Evolutionary conservation across 2,888 invertebrate genomes (phyloP).

Genomic region (Drosophila mulleri): DNA sequence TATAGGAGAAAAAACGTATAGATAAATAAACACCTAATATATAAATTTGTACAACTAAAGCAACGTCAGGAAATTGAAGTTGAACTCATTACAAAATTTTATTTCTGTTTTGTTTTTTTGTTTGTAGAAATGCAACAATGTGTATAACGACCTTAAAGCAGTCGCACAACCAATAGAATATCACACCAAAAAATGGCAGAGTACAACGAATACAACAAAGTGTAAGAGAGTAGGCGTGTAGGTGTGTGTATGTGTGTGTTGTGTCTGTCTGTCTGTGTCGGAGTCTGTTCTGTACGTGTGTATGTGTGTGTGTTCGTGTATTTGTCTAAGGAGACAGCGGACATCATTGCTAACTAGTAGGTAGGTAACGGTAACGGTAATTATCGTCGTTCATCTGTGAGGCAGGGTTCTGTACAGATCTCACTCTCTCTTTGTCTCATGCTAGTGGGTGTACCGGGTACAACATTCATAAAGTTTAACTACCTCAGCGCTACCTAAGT

Average conservation of each 20-base stretch:
- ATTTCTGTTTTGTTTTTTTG: conserved; percentile 6
- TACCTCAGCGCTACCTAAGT: conserved; percentile 78
- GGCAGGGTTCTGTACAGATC: conserved; percentile 64
- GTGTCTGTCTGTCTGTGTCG: conserved; percentile 11
- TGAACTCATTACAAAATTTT: conserved; percentile 41
- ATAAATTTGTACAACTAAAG: conserved; percentile 57
- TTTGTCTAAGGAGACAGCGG: conserved; percentile 57
- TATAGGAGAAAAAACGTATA: conserved; percentile 52
- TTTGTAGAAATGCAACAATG: conserved; percentile 77
- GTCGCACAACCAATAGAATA: conserved; percentile 84
- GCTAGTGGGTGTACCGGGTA: conserved; percentile 64
- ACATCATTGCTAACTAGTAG: conserved; percentile 65
- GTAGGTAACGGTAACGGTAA: conserved; percentile 58
- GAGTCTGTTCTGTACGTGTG: background rate
- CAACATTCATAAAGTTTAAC: conserved; percentile 78
- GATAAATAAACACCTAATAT: conserved; percentile 52
- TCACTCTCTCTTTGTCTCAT: conserved; percentile 12
- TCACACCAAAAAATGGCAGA: conserved; percentile 82
- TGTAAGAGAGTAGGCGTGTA: conserved; percentile 22
- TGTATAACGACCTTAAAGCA: conserved; percentile 77
- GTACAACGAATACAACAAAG: conserved; percentile 76
- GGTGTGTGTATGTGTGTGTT: conserved; percentile 17
- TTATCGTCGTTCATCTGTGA: conserved; percentile 24
- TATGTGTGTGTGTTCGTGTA: conserved; percentile 19
- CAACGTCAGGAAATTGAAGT: conserved; percentile 74